Evolutionary conservation across 2,113 vertebrate genomes (phyloP), one percentile per base, ranked within the genome.

Genomic region (Callionymus lyra): DNA sequence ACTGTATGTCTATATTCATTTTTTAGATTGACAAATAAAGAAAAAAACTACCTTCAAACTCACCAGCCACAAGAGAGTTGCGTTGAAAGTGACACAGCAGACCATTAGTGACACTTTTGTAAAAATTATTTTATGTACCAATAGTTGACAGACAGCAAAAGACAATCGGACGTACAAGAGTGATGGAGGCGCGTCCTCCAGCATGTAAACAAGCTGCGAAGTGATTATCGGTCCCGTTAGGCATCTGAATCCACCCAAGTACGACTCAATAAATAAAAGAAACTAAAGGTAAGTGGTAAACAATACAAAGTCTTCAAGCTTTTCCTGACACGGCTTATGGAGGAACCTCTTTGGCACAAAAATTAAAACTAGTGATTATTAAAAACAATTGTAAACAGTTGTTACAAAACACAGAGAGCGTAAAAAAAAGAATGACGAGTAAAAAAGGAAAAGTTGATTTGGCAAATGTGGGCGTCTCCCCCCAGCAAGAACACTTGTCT

Each of bases 261-360:
- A 47, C 13, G 9, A 63, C 12, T 58, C 34, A 69, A 72, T 68
- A 70, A 65, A 67, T 65, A 50, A 68, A 12, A 53, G 46, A 50
- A 51, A 21, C 9, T 16, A 38, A 39, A 17, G 47, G 62, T 46
- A 46, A 42, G 48, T 35, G 49, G 53, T 63, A 50, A 77, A 63
- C 53, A 32, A 46, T 59, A 65, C 12, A 6, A 34, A 34, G 40
- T 68, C 53, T 68, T 48, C 48, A 65, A 64, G 61, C 44, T 4
- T 47, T 40, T 39, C 34, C 44, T 56, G 56, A 62, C 67, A 66
- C 69, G 59, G 13, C 21, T 21, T n/a, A 48, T 58, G 49, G 62
- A 59, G 53, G 65, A 16, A 78, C 59, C 47, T 86, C 85, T 87
- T 87, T 87, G 85, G 85, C 79, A 83, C 76, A 65, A 56, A 60